phyloP scores from a whole-genome alignment of 2,888 invertebrate species.

The Thysanoteuthis rhombus region DNA sequence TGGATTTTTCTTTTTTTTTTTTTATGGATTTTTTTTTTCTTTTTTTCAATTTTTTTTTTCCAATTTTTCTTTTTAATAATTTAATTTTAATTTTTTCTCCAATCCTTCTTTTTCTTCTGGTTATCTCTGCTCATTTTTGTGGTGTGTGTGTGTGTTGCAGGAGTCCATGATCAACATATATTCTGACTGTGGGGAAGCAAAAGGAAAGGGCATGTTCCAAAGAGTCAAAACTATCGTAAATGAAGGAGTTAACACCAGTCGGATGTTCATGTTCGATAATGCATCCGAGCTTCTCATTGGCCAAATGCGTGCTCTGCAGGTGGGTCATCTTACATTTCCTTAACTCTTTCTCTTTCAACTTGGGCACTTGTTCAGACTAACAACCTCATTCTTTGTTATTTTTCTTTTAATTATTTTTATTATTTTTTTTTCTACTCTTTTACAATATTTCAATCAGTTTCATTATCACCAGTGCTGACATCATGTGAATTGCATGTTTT shows the following conservation, averaged over 20 bases:
- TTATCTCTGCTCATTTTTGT: slow-evolving; percentile 14
- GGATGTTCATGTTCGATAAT: slow-evolving; percentile 46
- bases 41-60: background rate
- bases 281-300: slow-evolving; percentile 43
- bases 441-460: background rate
- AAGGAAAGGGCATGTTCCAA: slow-evolving; percentile 43
- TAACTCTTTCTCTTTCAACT: slow-evolving; percentile 26
- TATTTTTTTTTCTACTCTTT: too few species aligned
- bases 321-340: slow-evolving; percentile 35
- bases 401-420: too few species aligned
- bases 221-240: slow-evolving; percentile 48
- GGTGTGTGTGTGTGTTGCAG: slow-evolving; percentile 37
- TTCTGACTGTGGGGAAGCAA: slow-evolving; percentile 37
- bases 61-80: background rate
- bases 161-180: slow-evolving; percentile 42
- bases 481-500: background rate
- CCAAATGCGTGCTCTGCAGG: slow-evolving; percentile 45
- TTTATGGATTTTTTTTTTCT: background rate
- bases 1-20: background rate
- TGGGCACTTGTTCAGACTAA: background rate
- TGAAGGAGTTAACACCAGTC: slow-evolving; percentile 38
- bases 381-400: background rate
- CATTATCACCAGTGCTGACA: background rate
- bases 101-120: background rate
- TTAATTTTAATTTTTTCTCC: background rate